phyloP scores from a whole-genome alignment of 1,140 invertebrate species.

The Aphaenogaster rudis region DNA sequence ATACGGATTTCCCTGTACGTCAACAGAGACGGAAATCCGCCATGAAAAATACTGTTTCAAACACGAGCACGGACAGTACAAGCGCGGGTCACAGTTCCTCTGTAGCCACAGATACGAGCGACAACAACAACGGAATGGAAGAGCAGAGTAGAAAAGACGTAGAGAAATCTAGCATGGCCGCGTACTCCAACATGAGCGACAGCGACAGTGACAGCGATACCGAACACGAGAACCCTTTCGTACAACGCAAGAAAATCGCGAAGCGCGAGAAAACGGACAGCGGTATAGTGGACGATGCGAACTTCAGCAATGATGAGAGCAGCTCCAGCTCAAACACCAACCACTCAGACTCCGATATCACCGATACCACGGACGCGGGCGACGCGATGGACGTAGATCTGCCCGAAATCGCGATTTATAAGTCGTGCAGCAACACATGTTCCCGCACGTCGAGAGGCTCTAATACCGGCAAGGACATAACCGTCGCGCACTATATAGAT shows the following conservation, averaged over 20 bases:
- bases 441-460: not conserved
- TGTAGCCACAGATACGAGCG: not conserved
- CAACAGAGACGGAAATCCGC: conserved; percentile 20
- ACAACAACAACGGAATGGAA: conserved; percentile 28
- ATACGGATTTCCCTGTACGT: not conserved
- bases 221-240: conserved; percentile 60
- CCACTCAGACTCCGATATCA: conserved; percentile 59
- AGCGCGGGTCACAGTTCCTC: conserved; percentile 28
- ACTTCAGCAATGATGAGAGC: conserved; percentile 68
- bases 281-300: conserved; percentile 70
- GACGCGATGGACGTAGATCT: conserved; percentile 64
- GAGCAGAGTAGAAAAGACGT: not conserved
- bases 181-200: conserved; percentile 72
- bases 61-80: not conserved
- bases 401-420: conserved; percentile 1
- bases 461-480: conserved; percentile 40
- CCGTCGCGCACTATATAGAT: conserved; percentile 70
- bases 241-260: conserved; percentile 76
- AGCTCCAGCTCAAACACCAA: conserved; percentile 66
- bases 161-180: not conserved
- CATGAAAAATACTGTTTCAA: conserved; percentile 1
- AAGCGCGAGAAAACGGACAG: conserved; percentile 87
- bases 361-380: conserved; percentile 29
- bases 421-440: not conserved
- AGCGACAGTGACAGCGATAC: conserved; percentile 70